Percentiles rank a stretch among this genome's conserved stretches.
Evolutionary conservation across 2,797 vertebrate genomes (phyloP).

Genomic region (Platyrinchus mystaceus): DNA sequence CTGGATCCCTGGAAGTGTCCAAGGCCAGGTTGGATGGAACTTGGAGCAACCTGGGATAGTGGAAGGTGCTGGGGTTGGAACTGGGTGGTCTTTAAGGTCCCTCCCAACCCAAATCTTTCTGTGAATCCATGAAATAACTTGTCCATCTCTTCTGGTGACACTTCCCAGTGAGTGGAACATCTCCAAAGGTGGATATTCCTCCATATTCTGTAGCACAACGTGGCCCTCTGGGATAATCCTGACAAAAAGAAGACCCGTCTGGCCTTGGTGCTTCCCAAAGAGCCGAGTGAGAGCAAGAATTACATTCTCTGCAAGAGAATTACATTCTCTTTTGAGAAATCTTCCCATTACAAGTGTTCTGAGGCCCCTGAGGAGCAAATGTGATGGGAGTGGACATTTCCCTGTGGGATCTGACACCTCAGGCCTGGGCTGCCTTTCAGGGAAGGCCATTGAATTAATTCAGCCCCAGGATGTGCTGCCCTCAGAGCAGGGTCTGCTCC

Average conservation of each 20-base stretch:
- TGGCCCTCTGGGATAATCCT: neutral
- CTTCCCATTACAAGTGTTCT: neutral
- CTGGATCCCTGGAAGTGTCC: neutral
- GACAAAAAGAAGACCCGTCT: neutral
- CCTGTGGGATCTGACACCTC: neutral
- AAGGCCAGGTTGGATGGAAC: accelerated
- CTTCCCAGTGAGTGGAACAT: neutral
- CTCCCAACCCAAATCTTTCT: neutral
- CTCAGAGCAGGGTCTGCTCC: neutral
- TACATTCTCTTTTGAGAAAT: neutral
- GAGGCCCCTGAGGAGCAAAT: neutral
- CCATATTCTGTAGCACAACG: neutral
- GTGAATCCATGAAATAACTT: neutral
- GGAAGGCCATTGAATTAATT: neutral
- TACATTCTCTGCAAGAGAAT: neutral
- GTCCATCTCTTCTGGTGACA: neutral
- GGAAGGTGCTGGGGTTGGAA: neutral
- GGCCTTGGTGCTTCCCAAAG: neutral
- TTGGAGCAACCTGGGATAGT: neutral
- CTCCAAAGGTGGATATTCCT: neutral
- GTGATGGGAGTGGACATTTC: neutral
- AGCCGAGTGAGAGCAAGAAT: neutral
- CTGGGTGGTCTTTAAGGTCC: neutral
- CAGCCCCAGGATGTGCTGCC: neutral
- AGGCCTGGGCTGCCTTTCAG: neutral